A percentile compares a stretch with the other conserved stretches of the same genome.
Evolutionary conservation across 2,797 vertebrate genomes (phyloP).

Genomic region (Oreochromis grahami): DNA sequence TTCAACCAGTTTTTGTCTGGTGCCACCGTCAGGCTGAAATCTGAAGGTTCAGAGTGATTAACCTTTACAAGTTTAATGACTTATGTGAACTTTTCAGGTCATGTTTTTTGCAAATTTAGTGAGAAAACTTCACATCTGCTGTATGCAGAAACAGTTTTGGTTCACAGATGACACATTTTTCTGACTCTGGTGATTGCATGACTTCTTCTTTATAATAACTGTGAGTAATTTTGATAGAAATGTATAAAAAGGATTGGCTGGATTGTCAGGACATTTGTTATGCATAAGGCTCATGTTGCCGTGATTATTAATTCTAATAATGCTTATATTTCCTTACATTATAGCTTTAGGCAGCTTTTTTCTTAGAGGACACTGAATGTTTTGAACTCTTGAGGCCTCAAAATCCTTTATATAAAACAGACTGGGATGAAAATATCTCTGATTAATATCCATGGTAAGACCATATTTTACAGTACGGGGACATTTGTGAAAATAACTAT

Average conservation of each 20-base stretch:
- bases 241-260: background rate
- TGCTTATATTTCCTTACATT: background rate
- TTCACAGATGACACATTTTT: background rate
- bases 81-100: background rate
- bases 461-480: background rate
- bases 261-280: background rate
- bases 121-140: background rate
- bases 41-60: background rate
- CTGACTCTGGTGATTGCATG: accelerated
- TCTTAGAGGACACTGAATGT: accelerated
- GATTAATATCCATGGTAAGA: background rate
- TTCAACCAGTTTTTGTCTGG: background rate
- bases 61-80: no score
- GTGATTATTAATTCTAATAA: background rate
- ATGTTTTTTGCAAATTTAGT: background rate
- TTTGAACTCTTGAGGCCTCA: background rate
- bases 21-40: background rate
- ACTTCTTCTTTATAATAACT: background rate
- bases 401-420: background rate
- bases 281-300: background rate
- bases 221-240: background rate
- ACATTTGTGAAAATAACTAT: no score
- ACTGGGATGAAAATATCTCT: background rate
- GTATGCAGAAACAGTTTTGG: background rate
- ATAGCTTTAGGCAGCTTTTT: background rate